These are phyloP conservation scores for Rhagium mordax DNA, from an alignment of 2,888 invertebrate species.

Conservation along the genomic window DNA sequence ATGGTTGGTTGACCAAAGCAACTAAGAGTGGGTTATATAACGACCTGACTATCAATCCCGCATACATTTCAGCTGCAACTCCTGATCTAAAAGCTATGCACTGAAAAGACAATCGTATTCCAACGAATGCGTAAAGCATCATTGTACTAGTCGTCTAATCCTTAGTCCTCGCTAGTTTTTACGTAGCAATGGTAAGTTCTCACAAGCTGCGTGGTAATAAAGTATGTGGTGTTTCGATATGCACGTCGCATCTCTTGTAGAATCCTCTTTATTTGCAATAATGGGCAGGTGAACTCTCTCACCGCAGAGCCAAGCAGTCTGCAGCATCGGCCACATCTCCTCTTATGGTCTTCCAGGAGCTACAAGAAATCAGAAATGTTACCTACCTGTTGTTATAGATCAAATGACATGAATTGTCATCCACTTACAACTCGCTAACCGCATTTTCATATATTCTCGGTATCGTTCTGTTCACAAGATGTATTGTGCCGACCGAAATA, in stretches of 20 bases:
- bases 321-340: conserved; percentile 60
- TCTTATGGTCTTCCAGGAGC: conserved; percentile 64
- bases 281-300: conserved; percentile 68
- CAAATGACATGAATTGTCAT: conserved; percentile 57
- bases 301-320: conserved; percentile 68
- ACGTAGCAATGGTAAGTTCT: conserved; percentile 62
- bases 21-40: background rate
- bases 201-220: conserved; percentile 67
- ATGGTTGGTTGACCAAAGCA: background rate
- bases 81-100: conserved; percentile 30
- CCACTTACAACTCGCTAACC: conserved; percentile 43
- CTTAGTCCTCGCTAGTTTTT: conserved; percentile 54
- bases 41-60: background rate
- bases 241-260: conserved; percentile 67
- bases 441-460: conserved; percentile 51
- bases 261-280: conserved; percentile 67
- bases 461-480: conserved; percentile 24
- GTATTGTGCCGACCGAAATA: conserved; percentile 39
- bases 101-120: conserved; percentile 47
- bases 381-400: conserved; percentile 59
- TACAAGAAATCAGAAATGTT: conserved; percentile 55
- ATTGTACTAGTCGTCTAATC: conserved; percentile 49
- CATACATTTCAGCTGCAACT: conserved; percentile 1
- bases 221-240: conserved; percentile 66
- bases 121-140: conserved; percentile 53